phyloP scores from a whole-genome alignment of 2,797 vertebrate species.

The Numenius phaeopus region DNA sequence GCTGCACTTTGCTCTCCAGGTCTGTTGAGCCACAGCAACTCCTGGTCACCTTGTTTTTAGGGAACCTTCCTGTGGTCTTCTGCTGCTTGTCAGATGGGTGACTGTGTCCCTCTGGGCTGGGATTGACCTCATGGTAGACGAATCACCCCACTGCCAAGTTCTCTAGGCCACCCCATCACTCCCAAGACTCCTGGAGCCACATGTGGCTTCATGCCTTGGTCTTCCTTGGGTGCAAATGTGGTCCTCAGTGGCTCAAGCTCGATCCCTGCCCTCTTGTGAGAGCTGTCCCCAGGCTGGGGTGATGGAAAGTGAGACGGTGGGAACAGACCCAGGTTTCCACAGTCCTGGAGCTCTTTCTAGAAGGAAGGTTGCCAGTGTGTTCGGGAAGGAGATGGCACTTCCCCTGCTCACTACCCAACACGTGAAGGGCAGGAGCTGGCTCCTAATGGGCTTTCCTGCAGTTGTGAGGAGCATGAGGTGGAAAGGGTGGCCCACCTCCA shows the following conservation, averaged over 20 bases:
- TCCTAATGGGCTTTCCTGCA: neutral
- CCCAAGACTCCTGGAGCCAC: neutral
- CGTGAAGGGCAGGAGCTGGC: neutral
- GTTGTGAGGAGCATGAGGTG: neutral
- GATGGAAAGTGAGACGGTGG: neutral
- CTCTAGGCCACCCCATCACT: neutral
- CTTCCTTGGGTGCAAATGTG: neutral
- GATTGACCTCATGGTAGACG: neutral
- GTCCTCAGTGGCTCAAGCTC: neutral
- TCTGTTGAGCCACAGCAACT: neutral
- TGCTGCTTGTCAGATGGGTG: neutral
- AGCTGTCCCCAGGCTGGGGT: neutral
- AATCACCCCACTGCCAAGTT: neutral
- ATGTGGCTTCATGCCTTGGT: neutral
- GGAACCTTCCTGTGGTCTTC: neutral
- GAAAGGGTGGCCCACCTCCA: too few species aligned
- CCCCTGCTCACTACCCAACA: neutral
- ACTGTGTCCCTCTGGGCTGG: neutral
- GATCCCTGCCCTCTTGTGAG: neutral
- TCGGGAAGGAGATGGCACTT: neutral
- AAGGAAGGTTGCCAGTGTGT: neutral
- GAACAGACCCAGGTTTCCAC: neutral
- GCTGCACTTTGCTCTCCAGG: neutral
- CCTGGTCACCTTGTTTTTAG: neutral
- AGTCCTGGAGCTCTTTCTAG: neutral